These are phyloP conservation scores for Platysteira castanea DNA, from an alignment of 2,113 vertebrate species.

Conservation along the genomic window DNA sequence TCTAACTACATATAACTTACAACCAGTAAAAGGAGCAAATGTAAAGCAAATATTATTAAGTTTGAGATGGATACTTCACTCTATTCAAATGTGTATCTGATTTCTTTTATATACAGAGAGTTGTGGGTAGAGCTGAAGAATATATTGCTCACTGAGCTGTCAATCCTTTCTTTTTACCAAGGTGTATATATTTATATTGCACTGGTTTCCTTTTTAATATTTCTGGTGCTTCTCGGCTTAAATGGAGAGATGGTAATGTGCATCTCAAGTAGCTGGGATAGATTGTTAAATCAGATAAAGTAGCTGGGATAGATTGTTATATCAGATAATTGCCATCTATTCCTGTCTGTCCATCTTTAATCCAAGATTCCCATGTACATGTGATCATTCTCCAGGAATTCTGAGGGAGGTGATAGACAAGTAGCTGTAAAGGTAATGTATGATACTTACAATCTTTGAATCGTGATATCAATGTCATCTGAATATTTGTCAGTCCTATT, in stretches of 20 bases:
- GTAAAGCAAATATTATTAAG: neutral
- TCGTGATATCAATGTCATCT: neutral
- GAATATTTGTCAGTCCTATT: neutral
- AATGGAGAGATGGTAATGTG: neutral
- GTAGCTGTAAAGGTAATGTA: neutral
- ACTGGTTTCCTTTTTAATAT: neutral
- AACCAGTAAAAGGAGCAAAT: neutral
- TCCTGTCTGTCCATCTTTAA: neutral
- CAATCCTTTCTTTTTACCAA: neutral
- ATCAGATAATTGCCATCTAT: neutral
- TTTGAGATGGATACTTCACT: neutral
- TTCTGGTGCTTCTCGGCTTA: neutral
- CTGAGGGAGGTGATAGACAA: neutral
- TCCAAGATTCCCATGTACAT: neutral
- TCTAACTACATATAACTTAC: neutral
- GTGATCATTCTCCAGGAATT: neutral
- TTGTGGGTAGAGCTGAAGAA: neutral
- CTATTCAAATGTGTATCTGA: neutral
- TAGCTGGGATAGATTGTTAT: neutral
- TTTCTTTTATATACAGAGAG: neutral
- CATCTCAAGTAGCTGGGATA: neutral
- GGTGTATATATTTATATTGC: neutral
- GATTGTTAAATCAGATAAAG: neutral
- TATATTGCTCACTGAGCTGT: neutral
- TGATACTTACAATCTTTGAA: neutral